A percentile compares a stretch with the other conserved stretches of the same genome.
These are phyloP conservation scores for Lophura swinhoii DNA, from an alignment of 2,797 vertebrate genomes.

Conservation along the genomic window DNA sequence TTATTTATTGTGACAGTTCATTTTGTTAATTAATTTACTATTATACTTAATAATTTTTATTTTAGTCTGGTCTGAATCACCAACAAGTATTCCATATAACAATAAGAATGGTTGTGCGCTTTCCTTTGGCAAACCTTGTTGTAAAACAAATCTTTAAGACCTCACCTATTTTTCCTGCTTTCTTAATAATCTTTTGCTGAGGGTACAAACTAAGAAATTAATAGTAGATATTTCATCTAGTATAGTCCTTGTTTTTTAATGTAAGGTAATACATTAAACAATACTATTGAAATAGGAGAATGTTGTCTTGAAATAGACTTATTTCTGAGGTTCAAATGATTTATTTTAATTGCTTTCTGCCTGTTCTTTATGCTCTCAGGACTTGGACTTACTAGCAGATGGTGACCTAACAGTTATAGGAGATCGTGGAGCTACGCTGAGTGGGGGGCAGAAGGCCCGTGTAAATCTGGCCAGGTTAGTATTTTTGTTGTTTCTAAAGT, in stretches of 20 bases:
- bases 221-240: neutral
- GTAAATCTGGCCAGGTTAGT: constrained; percentile 91
- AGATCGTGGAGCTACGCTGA: constrained; percentile 92
- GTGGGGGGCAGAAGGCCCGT: constrained; percentile 95
- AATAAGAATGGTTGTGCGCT: neutral
- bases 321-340: neutral
- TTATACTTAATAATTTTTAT: neutral
- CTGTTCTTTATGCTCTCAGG: constrained; percentile 74
- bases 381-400: constrained; percentile 89
- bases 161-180: neutral
- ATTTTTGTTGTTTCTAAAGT: neutral
- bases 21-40: neutral
- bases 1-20: neutral
- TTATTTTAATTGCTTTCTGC: accelerated
- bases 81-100: neutral
- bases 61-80: neutral
- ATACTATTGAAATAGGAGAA: neutral
- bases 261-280: neutral
- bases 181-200: neutral
- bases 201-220: neutral
- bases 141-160: neutral
- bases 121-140: neutral
- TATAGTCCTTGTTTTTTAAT: neutral
- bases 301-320: neutral
- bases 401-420: constrained; percentile 92